Percentiles rank a stretch among this genome's conserved stretches.
Evolutionary conservation across 2,888 invertebrate genomes (phyloP).

Genomic region (Halictus quadricinctus): DNA sequence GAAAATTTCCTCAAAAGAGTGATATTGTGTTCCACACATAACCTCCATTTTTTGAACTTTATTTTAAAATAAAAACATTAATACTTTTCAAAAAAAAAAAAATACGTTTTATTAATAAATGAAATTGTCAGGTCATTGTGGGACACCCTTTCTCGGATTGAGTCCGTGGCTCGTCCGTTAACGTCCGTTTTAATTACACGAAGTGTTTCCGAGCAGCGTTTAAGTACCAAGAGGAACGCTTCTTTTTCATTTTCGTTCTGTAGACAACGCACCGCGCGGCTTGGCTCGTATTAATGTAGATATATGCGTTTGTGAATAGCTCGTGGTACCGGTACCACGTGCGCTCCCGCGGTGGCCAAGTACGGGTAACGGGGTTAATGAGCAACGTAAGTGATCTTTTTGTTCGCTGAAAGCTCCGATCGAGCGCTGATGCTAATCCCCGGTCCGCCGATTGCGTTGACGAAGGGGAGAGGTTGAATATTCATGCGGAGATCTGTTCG

Average conservation of each 20-base stretch:
- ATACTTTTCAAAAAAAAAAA: too few relatives aligned
- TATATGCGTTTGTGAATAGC: conserved; percentile 58
- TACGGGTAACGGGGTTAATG: conserved; percentile 71
- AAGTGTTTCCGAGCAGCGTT: neutral
- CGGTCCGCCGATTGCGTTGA: conserved; percentile 46
- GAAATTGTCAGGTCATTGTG: too few relatives aligned
- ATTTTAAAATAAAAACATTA: too few relatives aligned
- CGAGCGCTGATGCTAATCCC: conserved; percentile 57
- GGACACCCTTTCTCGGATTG: neutral
- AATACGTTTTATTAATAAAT: too few relatives aligned
- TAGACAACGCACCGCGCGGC: neutral
- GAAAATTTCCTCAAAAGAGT: too few relatives aligned
- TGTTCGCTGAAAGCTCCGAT: conserved; percentile 60
- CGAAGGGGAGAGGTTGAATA: conserved; percentile 57
- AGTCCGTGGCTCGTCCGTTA: neutral
- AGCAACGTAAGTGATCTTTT: conserved; percentile 57
- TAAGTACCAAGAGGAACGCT: neutral
- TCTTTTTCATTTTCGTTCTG: neutral
- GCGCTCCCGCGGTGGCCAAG: conserved; percentile 54
- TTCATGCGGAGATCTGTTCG: conserved; percentile 50
- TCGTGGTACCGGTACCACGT: conserved; percentile 35
- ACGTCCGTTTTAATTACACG: neutral
- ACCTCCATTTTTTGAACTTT: too few relatives aligned
- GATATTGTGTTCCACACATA: too few relatives aligned
- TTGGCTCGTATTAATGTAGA: conserved; percentile 58